A percentile compares a stretch with the other conserved stretches of the same genome.
phyloP scores from a whole-genome alignment of 2,113 vertebrate genomes.

The Zapus hudsonius region DNA sequence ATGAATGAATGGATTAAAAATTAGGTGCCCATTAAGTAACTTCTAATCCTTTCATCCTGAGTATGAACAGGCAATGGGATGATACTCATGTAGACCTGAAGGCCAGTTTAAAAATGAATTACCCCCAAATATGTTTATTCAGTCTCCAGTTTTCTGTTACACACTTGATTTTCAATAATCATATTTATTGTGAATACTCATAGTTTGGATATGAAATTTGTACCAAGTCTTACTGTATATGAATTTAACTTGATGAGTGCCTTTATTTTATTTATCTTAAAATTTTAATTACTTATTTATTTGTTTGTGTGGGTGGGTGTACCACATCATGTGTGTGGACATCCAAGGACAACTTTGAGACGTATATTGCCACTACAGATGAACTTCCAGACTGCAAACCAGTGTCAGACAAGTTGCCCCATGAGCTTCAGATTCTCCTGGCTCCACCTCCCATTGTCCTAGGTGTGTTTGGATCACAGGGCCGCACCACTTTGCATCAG shows the following conservation, averaged over 20 bases:
- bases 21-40: background rate
- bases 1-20: background rate
- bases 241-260: background rate
- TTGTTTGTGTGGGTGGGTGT: too few species aligned
- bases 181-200: background rate
- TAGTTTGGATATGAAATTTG: background rate
- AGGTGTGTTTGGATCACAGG: too few species aligned
- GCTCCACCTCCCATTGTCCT: too few species aligned
- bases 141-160: background rate
- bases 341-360: too few species aligned
- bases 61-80: background rate
- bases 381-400: too few species aligned
- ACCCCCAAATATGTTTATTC: background rate
- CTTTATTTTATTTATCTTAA: too few species aligned
- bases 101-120: conserved; percentile 3
- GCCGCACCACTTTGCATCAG: too few species aligned
- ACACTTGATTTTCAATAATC: conserved; percentile 7
- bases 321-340: too few species aligned
- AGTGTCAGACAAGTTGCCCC: too few species aligned
- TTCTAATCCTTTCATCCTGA: background rate
- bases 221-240: background rate
- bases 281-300: too few species aligned
- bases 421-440: too few species aligned
- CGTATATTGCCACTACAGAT: too few species aligned
- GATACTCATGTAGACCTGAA: background rate